phyloP scores from a whole-genome alignment of 2,888 invertebrate species.

The Camponotus fellah region DNA sequence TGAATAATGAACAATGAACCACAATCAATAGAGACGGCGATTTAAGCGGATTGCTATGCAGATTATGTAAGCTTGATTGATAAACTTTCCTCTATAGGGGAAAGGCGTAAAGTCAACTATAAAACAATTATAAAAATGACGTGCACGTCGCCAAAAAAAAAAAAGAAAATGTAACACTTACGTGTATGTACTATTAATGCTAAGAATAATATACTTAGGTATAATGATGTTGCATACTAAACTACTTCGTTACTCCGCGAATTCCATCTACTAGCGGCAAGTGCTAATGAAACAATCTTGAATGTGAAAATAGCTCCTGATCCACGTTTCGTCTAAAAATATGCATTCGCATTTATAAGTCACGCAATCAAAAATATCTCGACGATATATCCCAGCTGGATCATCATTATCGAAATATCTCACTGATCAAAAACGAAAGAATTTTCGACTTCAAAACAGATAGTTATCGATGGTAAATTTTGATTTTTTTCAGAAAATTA shows the following conservation, averaged over 20 bases:
- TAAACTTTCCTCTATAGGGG: neutral
- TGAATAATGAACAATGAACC: neutral
- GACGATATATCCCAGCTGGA: neutral
- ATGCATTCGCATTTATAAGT: neutral
- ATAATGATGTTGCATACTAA: conserved; percentile 4
- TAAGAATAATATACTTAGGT: conserved; percentile 35
- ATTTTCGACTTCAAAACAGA: neutral
- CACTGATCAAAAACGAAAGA: neutral
- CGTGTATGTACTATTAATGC: conserved; percentile 44
- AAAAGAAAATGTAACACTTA: conserved; percentile 39
- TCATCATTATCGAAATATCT: conserved; percentile 16
- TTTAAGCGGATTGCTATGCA: neutral
- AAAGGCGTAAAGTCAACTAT: neutral
- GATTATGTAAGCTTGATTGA: conserved; percentile 7
- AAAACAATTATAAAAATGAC: conserved; percentile 27
- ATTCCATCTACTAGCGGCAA: conserved; percentile 51
- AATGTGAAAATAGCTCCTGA: conserved; percentile 28
- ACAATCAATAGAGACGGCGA: neutral
- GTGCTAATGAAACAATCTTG: conserved; percentile 29
- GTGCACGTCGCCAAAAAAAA: conserved; percentile 61
- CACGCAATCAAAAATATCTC: neutral
- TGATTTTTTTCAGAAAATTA: neutral
- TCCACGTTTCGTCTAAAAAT: conserved; percentile 41
- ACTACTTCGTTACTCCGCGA: conserved; percentile 11
- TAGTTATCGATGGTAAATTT: neutral